phyloP scores from a whole-genome alignment of 2,888 invertebrate genomes.

The Torymus texanus region DNA sequence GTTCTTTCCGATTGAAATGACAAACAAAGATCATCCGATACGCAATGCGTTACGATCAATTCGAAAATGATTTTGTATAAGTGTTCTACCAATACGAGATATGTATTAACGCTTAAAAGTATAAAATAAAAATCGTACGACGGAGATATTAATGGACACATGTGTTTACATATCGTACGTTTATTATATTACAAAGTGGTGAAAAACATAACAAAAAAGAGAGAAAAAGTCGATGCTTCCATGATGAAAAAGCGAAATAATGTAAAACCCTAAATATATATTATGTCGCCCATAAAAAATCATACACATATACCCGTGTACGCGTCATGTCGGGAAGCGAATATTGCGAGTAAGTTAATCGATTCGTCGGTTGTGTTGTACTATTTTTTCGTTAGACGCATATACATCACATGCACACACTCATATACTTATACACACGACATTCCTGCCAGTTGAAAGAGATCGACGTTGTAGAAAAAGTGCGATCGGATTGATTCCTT shows the following conservation, averaged over 20 bases:
- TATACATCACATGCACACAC: no score
- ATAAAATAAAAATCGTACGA: constrained; percentile 40
- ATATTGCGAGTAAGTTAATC: constrained; percentile 33
- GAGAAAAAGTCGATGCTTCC: constrained; percentile 13
- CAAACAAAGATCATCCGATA: constrained; percentile 20
- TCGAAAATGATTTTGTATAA: constrained; percentile 50
- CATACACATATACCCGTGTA: constrained; percentile 21
- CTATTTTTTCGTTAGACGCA: background rate
- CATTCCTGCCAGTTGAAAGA: constrained; percentile 27
- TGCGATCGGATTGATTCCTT: constrained; percentile 22
- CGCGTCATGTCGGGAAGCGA: constrained; percentile 41
- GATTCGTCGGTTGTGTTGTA: constrained; percentile 23
- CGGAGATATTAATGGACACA: constrained; percentile 41
- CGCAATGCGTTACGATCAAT: constrained; percentile 33
- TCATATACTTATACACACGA: background rate
- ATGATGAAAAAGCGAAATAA: constrained; percentile 22
- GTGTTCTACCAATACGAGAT: constrained; percentile 53
- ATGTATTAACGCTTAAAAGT: constrained; percentile 44
- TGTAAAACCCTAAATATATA: constrained; percentile 18
- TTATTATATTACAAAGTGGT: constrained; percentile 46
- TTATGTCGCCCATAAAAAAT: constrained; percentile 20
- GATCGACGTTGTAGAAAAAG: background rate
- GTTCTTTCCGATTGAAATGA: constrained; percentile 38
- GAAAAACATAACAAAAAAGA: constrained; percentile 5
- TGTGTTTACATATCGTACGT: constrained; percentile 54